These are phyloP conservation scores for Hydrotaea diabolus DNA, from an alignment of 2,888 invertebrate species.

Conservation along the genomic window DNA sequence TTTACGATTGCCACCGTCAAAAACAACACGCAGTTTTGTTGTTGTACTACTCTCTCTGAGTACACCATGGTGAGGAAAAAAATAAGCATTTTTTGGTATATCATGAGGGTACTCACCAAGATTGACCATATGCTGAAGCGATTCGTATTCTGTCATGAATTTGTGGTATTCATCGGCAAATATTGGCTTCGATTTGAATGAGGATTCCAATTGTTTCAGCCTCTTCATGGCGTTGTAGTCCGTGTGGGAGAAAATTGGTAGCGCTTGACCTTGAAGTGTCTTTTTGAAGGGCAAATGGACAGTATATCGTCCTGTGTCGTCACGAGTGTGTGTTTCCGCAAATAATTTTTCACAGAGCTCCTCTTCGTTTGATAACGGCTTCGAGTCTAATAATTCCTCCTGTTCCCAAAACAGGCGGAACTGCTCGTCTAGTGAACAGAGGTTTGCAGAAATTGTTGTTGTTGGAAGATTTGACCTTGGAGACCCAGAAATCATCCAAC, in stretches of 20 bases:
- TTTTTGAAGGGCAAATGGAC: slow-evolving; percentile 48
- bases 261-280: not conserved
- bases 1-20: slow-evolving; percentile 39
- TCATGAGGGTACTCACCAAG: slow-evolving; percentile 52
- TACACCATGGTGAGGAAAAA: slow-evolving; percentile 49
- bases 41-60: slow-evolving; percentile 50
- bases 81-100: slow-evolving; percentile 48
- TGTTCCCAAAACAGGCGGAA: slow-evolving; percentile 50
- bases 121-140: slow-evolving; percentile 45
- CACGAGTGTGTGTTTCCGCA: slow-evolving; percentile 8
- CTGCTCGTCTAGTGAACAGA: slow-evolving; percentile 43
- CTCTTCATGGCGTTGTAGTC: slow-evolving; percentile 44
- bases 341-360: slow-evolving; percentile 43
- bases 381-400: slow-evolving; percentile 32
- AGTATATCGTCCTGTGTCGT: slow-evolving; percentile 32
- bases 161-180: slow-evolving; percentile 35
- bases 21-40: slow-evolving; percentile 50
- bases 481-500: slow-evolving; percentile 53
- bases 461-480: not conserved
- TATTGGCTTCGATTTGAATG: slow-evolving; percentile 13
- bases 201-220: slow-evolving; percentile 34
- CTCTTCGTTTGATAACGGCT: not conserved
- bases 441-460: slow-evolving; percentile 22
- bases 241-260: slow-evolving; percentile 38
- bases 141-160: slow-evolving; percentile 46